phyloP scores from a whole-genome alignment of 2,888 invertebrate species.

The Sussaba pulchella region DNA sequence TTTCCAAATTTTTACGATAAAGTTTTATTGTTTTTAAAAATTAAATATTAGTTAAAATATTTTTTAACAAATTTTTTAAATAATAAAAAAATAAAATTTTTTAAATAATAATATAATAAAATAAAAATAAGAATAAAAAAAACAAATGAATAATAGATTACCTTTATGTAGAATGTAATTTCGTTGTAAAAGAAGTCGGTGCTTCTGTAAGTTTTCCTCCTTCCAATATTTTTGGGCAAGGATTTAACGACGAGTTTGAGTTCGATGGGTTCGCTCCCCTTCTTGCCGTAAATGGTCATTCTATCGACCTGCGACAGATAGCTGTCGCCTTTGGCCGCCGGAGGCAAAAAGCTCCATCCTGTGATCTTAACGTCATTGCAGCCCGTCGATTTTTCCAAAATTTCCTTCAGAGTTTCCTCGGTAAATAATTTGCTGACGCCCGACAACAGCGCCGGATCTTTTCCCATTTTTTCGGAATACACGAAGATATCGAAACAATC shows the following conservation, averaged over 20 bases:
- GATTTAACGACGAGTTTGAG: conserved; percentile 88
- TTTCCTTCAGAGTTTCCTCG: conserved; percentile 82
- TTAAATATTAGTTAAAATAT: too few species aligned
- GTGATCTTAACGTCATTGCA: conserved; percentile 78
- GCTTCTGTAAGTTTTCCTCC: conserved; percentile 88
- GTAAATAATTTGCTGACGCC: conserved; percentile 81
- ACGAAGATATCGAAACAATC: neutral
- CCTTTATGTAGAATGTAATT: conserved; percentile 87
- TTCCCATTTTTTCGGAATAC: conserved; percentile 48
- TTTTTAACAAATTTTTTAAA: too few species aligned
- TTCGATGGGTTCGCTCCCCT: conserved; percentile 78
- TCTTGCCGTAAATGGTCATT: conserved; percentile 86
- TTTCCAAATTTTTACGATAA: too few species aligned
- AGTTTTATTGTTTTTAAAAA: too few species aligned
- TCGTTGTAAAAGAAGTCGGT: conserved; percentile 90
- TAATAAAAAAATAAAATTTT: too few species aligned
- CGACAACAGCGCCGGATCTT: conserved; percentile 60
- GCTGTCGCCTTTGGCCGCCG: conserved; percentile 88
- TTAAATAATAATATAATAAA: too few species aligned
- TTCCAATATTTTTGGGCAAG: conserved; percentile 88
- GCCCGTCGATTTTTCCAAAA: conserved; percentile 81
- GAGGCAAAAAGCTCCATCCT: conserved; percentile 83
- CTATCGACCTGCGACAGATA: conserved; percentile 89
- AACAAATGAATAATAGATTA: conserved; percentile 42
- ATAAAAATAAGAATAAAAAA: too few species aligned